phyloP scores from a whole-genome alignment of 2,797 vertebrate genomes.

The Argentina silus region DNA sequence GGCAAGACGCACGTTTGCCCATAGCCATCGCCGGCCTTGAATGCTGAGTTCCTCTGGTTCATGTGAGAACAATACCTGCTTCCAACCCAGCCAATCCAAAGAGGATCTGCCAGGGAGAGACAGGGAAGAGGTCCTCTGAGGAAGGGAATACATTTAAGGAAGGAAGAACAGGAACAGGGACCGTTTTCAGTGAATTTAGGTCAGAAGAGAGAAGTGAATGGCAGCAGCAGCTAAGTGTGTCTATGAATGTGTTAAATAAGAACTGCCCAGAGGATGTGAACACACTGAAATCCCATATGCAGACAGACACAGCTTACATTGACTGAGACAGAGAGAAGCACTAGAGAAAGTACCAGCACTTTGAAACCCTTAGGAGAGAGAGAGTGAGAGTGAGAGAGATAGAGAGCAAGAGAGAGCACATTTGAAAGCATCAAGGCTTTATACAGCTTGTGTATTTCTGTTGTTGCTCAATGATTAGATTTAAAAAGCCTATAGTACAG shows the following conservation, averaged over 20 bases:
- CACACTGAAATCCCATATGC: slow-evolving; percentile 4
- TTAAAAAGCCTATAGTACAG: too few species aligned
- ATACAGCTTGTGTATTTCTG: too few species aligned
- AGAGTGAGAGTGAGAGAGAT: neutral
- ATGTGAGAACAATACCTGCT: too few species aligned
- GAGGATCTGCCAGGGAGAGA: neutral
- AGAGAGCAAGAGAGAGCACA: neutral
- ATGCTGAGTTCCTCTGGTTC: too few species aligned
- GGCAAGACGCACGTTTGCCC: too few species aligned
- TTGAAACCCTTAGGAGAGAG: neutral
- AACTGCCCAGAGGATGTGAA: slow-evolving; percentile 12
- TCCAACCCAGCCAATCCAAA: too few species aligned
- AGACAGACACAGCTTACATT: slow-evolving; percentile 1
- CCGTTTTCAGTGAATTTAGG: slow-evolving; percentile 2
- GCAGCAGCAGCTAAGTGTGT: slow-evolving; percentile 18
- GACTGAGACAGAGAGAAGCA: neutral
- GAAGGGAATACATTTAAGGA: too few species aligned
- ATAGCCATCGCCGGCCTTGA: too few species aligned
- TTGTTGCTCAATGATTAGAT: neutral
- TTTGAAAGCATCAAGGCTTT: neutral
- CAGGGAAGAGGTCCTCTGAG: too few species aligned
- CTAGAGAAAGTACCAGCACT: neutral
- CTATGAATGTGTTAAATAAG: slow-evolving; percentile 16
- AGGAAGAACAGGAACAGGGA: neutral
- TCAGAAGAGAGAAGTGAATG: slow-evolving; percentile 17